phyloP scores from a whole-genome alignment of 2,888 invertebrate species.

The Cactoblastis cactorum region DNA sequence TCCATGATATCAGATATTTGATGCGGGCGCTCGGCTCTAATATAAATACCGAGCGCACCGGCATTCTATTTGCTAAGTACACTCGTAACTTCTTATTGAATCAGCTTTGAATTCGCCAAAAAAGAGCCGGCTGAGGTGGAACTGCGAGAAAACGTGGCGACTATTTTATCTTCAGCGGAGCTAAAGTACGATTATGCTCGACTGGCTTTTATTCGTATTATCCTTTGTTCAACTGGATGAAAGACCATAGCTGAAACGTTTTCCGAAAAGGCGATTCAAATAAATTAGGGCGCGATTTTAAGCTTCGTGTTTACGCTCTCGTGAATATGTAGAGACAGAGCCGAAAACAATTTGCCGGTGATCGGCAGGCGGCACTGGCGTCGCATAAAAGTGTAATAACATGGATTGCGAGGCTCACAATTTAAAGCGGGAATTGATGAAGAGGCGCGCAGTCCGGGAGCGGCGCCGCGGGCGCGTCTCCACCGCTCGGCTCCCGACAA shows the following conservation, averaged over 20 bases:
- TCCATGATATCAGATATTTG: slow-evolving; percentile 20
- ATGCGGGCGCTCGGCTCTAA: slow-evolving; percentile 16
- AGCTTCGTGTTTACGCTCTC: slow-evolving; percentile 57
- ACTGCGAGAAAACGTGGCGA: slow-evolving; percentile 57
- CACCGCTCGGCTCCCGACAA: slow-evolving; percentile 33
- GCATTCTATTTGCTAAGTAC: slow-evolving; percentile 39
- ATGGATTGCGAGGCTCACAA: slow-evolving; percentile 60
- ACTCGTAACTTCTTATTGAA: slow-evolving; percentile 62
- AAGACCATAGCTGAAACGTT: slow-evolving; percentile 59
- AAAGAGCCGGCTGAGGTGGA: slow-evolving; percentile 52
- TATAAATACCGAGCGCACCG: slow-evolving; percentile 21
- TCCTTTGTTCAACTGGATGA: slow-evolving; percentile 68
- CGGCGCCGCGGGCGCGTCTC: slow-evolving; percentile 38
- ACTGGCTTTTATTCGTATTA: slow-evolving; percentile 68
- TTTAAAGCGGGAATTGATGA: slow-evolving; percentile 65
- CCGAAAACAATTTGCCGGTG: slow-evolving; percentile 47
- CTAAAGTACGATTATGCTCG: slow-evolving; percentile 62
- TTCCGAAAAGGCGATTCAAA: slow-evolving; percentile 59
- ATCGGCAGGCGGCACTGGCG: slow-evolving; percentile 31
- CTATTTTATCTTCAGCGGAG: slow-evolving; percentile 57
- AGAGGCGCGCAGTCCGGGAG: slow-evolving; percentile 39
- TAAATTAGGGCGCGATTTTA: slow-evolving; percentile 66
- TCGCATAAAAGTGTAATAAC: slow-evolving; percentile 62
- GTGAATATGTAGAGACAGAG: slow-evolving; percentile 56
- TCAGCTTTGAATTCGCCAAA: slow-evolving; percentile 55